phyloP scores from a whole-genome alignment of 2,113 vertebrate species.

The Chaetorhynchus papuensis region DNA sequence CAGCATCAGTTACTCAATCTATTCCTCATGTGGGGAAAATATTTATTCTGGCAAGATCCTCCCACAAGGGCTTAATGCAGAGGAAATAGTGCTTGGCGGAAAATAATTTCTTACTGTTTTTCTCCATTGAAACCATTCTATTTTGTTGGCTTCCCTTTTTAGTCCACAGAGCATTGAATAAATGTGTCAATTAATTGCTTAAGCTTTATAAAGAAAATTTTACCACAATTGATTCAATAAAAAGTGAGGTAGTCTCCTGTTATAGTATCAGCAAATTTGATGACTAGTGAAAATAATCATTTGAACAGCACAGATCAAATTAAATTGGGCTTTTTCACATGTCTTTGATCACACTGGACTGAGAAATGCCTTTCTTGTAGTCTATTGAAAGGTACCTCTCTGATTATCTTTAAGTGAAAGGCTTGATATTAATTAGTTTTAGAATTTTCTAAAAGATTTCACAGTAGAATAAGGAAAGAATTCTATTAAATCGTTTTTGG shows the following conservation, averaged over 20 bases:
- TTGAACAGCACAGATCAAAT: not conserved
- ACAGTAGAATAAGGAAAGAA: not conserved
- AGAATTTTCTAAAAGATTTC: not conserved
- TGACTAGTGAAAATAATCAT: not conserved
- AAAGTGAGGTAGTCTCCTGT: not conserved
- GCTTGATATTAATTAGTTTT: not conserved
- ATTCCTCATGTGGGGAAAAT: conserved; percentile 19
- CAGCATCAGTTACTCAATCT: not conserved
- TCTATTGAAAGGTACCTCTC: not conserved
- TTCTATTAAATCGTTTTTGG: not conserved
- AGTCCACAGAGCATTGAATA: not conserved
- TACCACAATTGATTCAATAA: not conserved
- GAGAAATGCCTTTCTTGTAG: not conserved
- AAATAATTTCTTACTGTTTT: conserved; percentile 19
- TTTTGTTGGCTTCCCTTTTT: conserved; percentile 1
- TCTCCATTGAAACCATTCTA: not conserved
- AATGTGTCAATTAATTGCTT: conserved; percentile 11
- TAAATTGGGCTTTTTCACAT: not conserved
- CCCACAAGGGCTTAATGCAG: not conserved
- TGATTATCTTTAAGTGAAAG: not conserved
- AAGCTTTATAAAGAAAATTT: not conserved
- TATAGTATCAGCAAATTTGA: not conserved
- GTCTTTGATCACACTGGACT: not conserved
- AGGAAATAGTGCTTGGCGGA: conserved; percentile 12
- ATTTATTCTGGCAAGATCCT: conserved; percentile 9